phyloP scores from a whole-genome alignment of 2,888 invertebrate genomes.

The Pollenia labialis region DNA sequence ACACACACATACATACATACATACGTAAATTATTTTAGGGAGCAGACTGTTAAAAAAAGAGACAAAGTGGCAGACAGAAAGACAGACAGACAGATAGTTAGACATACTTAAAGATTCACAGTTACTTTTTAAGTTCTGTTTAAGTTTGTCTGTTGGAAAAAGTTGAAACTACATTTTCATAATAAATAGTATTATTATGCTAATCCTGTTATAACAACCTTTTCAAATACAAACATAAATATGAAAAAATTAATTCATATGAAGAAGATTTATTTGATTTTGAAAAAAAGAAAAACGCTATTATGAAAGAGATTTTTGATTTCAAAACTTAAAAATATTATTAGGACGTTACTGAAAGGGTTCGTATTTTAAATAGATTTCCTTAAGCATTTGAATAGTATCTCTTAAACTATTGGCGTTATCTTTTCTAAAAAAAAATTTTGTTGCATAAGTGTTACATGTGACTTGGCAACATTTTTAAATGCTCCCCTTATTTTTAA shows the following conservation, averaged over 20 bases:
- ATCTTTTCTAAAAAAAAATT: no score
- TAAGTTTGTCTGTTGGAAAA: constrained; percentile 27
- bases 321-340: not conserved
- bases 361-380: no score
- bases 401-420: no score
- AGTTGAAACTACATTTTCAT: constrained; percentile 46
- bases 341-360: no score
- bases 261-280: not conserved
- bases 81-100: constrained; percentile 15
- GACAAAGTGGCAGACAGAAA: constrained; percentile 1
- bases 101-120: constrained; percentile 11
- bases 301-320: not conserved
- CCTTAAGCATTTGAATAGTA: no score
- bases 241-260: not conserved
- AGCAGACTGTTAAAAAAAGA: not conserved
- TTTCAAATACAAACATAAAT: constrained; percentile 23
- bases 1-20: not conserved
- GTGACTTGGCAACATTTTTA: no score
- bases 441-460: no score
- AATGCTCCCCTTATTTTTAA: no score
- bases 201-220: constrained; percentile 68
- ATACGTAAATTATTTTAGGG: not conserved
- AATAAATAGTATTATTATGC: constrained; percentile 71
- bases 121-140: constrained; percentile 3
- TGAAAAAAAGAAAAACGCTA: no score